Percentiles rank a stretch among this genome's conserved stretches.
phyloP scores from a whole-genome alignment of 2,888 invertebrate species.

The Xanthorhoe spadicearia region DNA sequence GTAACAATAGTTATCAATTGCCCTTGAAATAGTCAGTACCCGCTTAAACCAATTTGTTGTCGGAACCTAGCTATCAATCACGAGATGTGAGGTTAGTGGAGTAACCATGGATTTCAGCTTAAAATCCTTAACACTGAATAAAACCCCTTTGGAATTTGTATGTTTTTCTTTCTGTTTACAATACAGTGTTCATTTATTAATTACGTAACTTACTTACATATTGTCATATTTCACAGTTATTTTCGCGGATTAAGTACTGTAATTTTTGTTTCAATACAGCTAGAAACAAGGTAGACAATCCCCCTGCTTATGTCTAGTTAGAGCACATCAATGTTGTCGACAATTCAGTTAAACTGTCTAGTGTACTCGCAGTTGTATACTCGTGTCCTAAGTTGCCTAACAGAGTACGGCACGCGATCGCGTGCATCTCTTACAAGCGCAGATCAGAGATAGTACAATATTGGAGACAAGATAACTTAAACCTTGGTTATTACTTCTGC shows the following conservation, averaged over 20 bases:
- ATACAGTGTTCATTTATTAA: too few relatives aligned
- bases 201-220: too few relatives aligned
- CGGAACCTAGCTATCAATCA: slow-evolving; percentile 21
- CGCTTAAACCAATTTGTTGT: slow-evolving; percentile 20
- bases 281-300: too few relatives aligned
- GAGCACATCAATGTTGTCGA: too few relatives aligned
- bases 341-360: too few relatives aligned
- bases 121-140: too few relatives aligned
- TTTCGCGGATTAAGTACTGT: too few relatives aligned
- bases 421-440: slow-evolving; percentile 35
- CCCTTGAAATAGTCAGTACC: slow-evolving; percentile 26
- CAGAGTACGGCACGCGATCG: slow-evolving; percentile 50
- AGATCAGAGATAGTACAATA: slow-evolving; percentile 9
- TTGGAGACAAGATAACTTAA: slow-evolving; percentile 15
- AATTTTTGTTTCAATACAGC: too few relatives aligned
- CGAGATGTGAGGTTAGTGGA: slow-evolving; percentile 12
- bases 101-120: slow-evolving; percentile 15
- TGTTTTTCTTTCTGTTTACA: too few relatives aligned
- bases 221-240: too few relatives aligned
- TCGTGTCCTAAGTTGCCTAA: slow-evolving; percentile 49
- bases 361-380: neutral
- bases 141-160: too few relatives aligned
- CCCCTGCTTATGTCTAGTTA: too few relatives aligned
- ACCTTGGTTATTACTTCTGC: neutral
- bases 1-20: slow-evolving; percentile 4